Base-by-base conservation (phyloP, 1,140 invertebrate species). In the Lanistes nyassanus region DNA sequence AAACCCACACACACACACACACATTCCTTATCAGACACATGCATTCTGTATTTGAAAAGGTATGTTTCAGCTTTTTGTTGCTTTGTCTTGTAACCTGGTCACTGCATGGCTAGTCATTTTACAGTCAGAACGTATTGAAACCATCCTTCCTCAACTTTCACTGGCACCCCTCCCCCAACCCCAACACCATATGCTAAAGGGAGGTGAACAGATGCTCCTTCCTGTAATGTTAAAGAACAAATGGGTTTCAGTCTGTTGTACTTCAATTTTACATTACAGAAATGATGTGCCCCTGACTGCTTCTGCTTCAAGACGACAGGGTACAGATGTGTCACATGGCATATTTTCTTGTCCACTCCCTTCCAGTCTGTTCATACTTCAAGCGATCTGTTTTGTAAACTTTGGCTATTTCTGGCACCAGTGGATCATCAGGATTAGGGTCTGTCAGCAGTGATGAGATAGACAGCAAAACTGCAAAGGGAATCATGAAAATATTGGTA, bases 311-410 rank as follows among this genome's bases (percentile, higher is more conserved):
- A 47, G 42, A 47, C 19, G 42, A 69, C 55, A 26, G 56, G 29
- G 56, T 23, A 60, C 56, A 16, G 56, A 13, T 65, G 51, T 31
- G 9, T 79, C 74, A 82, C 96, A 98, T 97, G 92, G 97, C 97
- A 93, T 98, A 98, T 92, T 98, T 98, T 92, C 95, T 94, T 91
- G 97, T 98, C 97, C 97, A 99, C 92, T 99, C 97, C 90, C 96
- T 94, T 89, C 97, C 97, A 92, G 97, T 92, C 92, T 97, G 70
- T 47, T 82, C 80, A 74, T 87, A 87, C 92, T 97, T 97, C 93
- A 97, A 95, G 92, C 96, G 94, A 92, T 99, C 97, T 77, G 96
- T 98, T 94, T 98, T 99, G 93, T 98, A 99, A 94, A 98, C 96
- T 93, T 96, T 96, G 91, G 97, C 97, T 92, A 99, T 98, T 93